A percentile compares a stretch with the other conserved stretches of the same genome.
These are phyloP conservation scores for Eristalis intricaria DNA, from an alignment of 2,888 invertebrate species.

Conservation along the genomic window DNA sequence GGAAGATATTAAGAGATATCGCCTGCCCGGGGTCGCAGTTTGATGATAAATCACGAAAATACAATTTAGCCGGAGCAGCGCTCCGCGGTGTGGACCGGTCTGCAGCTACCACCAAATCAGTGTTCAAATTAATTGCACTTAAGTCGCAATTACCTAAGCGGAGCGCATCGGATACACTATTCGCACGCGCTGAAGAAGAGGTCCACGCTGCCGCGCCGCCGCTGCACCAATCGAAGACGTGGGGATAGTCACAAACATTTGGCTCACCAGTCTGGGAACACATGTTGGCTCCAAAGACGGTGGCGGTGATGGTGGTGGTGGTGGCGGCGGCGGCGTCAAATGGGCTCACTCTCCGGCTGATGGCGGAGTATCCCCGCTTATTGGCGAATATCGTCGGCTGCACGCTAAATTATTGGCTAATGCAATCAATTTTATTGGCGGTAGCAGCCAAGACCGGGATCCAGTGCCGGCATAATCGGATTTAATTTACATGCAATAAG, in stretches of 20 bases:
- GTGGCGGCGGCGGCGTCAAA: conserved; percentile 1
- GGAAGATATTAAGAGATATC: conserved; percentile 72
- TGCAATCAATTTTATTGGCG: conserved; percentile 69
- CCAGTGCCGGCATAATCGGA: conserved; percentile 59
- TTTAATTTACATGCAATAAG: conserved; percentile 71
- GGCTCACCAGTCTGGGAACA: conserved; percentile 66
- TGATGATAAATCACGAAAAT: conserved; percentile 70
- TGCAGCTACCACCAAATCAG: conserved; percentile 70
- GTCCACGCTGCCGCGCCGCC: neutral
- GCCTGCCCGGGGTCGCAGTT: conserved; percentile 66
- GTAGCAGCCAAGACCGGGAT: conserved; percentile 35
- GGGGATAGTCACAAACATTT: conserved; percentile 53
- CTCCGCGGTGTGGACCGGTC: conserved; percentile 53
- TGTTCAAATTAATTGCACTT: conserved; percentile 73
- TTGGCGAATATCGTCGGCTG: conserved; percentile 42
- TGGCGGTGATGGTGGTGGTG: neutral
- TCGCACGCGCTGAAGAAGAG: conserved; percentile 18
- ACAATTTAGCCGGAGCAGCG: conserved; percentile 50
- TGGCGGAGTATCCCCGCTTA: conserved; percentile 10
- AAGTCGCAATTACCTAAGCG: conserved; percentile 71
- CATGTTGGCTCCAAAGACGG: conserved; percentile 45
- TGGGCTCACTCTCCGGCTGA: neutral
- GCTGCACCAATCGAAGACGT: too few species aligned
- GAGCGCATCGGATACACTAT: conserved; percentile 60
- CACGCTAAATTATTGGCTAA: conserved; percentile 65